These are phyloP conservation scores for Phaethornis superciliosus DNA, from an alignment of 2,113 vertebrate species.

Conservation along the genomic window DNA sequence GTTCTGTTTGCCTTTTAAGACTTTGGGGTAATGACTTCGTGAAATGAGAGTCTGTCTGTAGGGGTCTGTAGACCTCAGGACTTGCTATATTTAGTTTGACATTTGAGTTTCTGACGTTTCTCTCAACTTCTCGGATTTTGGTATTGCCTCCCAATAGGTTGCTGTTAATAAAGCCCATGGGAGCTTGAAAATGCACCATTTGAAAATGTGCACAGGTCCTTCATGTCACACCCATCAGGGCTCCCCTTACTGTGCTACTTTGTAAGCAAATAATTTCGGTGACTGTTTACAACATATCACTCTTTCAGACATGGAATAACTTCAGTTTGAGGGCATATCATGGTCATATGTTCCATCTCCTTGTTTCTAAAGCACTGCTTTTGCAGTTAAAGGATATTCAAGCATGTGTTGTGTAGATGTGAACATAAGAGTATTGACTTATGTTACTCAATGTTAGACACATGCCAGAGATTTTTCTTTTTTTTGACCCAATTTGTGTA, in stretches of 20 bases:
- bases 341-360: background rate
- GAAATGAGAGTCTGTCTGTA: background rate
- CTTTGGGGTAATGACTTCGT: background rate
- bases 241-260: background rate
- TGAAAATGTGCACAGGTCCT: background rate
- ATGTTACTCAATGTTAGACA: background rate
- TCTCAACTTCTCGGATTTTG: background rate
- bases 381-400: background rate
- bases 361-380: background rate
- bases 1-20: background rate
- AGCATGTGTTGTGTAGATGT: background rate
- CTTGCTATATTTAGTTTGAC: background rate
- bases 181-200: background rate
- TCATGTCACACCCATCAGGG: background rate
- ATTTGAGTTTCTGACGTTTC: background rate
- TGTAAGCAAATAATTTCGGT: background rate
- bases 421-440: background rate
- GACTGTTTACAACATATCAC: background rate
- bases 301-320: background rate
- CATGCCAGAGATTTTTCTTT: background rate
- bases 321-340: background rate
- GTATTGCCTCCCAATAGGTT: accelerated
- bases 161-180: accelerated
- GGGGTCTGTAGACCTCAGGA: background rate
- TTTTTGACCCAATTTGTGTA: background rate